Evolutionary conservation across 2,797 vertebrate species (phyloP).

Genomic region (Lophotriccus pileatus): DNA sequence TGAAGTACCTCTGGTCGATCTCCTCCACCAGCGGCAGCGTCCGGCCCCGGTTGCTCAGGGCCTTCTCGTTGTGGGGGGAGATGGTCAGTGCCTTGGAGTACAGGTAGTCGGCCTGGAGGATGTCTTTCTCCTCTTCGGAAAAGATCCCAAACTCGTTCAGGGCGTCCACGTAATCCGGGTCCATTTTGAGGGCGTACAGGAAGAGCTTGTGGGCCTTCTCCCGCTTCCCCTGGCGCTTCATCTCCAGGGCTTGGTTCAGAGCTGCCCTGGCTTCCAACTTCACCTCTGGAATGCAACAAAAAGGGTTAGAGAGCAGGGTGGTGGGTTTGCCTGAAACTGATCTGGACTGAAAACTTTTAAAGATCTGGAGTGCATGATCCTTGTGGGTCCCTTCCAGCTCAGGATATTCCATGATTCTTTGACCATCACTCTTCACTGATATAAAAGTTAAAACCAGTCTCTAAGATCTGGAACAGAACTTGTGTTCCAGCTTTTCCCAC

Average conservation of each 20-base stretch:
- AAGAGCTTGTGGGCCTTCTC: conserved; percentile 95
- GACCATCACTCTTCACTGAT: rapidly evolving
- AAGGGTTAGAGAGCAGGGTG: rapidly evolving
- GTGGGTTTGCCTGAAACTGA: neutral
- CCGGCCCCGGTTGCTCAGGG: conserved; percentile 88
- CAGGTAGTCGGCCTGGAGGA: conserved; percentile 92
- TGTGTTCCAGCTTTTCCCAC: neutral
- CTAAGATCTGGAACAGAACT: neutral
- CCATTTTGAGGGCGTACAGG: conserved; percentile 90
- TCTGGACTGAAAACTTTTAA: neutral
- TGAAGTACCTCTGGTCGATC: conserved; percentile 94
- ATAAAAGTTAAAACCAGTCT: rapidly evolving
- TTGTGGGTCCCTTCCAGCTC: neutral
- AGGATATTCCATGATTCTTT: neutral
- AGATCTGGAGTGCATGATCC: neutral
- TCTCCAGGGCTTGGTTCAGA: conserved; percentile 90
- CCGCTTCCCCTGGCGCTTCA: conserved; percentile 92
- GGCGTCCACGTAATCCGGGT: conserved; percentile 90
- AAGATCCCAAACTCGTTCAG: conserved; percentile 93
- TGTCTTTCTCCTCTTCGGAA: conserved; percentile 93
- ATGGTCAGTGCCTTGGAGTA: conserved; percentile 92
- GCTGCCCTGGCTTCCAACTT: conserved; percentile 88
- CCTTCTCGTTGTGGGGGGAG: conserved; percentile 88
- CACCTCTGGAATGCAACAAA: conserved; percentile 75
- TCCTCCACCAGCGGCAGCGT: conserved; percentile 94